These are phyloP conservation scores for Periophthalmus magnuspinnatus DNA, from an alignment of 2,797 vertebrate genomes.

Conservation along the genomic window DNA sequence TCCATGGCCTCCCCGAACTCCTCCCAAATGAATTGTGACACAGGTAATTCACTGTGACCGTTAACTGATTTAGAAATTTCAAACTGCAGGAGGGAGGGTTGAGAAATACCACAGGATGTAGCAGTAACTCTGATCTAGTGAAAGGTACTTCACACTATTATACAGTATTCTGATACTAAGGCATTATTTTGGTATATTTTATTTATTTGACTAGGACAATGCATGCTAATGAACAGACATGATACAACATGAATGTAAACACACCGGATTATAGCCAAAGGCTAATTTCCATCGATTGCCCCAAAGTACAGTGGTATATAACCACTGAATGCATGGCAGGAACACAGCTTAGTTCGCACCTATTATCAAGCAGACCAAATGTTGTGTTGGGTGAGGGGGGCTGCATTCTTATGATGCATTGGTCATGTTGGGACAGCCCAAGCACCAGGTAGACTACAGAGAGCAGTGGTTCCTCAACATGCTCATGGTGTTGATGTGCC, in stretches of 20 bases:
- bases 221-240: too few species aligned
- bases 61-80: constrained; percentile 45
- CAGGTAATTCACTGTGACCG: constrained; percentile 26
- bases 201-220: too few species aligned
- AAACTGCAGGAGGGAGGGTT: constrained; percentile 23
- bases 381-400: constrained; percentile 33
- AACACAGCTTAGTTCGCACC: not conserved
- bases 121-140: constrained; percentile 16
- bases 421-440: constrained; percentile 71
- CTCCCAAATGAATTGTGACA: constrained; percentile 33
- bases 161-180: not conserved
- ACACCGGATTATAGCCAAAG: too few species aligned
- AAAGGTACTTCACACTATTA: constrained; percentile 14
- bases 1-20: too few species aligned
- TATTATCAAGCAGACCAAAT: constrained; percentile 14
- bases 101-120: constrained; percentile 22
- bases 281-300: too few species aligned
- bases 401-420: constrained; percentile 60
- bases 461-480: constrained; percentile 28
- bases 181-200: not conserved
- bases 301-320: too few species aligned
- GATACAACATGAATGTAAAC: too few species aligned
- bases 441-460: constrained; percentile 25
- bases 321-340: not conserved
- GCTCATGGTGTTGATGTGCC: constrained; percentile 6